Percentiles rank a stretch among this genome's conserved stretches.
Evolutionary conservation across 2,113 vertebrate genomes (phyloP).

Genomic region (Nothoprocta pentlandii): DNA sequence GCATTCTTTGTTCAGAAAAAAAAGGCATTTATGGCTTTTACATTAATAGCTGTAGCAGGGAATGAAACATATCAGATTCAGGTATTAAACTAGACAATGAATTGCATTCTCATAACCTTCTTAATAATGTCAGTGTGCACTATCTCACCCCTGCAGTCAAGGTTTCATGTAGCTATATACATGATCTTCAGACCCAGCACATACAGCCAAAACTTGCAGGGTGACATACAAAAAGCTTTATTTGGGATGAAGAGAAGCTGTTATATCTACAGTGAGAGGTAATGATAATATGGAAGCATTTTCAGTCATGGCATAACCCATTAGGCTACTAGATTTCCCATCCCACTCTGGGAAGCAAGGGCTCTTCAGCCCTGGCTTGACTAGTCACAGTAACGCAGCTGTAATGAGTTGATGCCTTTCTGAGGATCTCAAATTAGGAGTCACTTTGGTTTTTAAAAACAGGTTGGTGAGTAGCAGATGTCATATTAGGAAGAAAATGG

Average conservation of each 20-base stretch:
- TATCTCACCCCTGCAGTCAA: conserved; percentile 9
- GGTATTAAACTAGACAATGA: conserved; percentile 64
- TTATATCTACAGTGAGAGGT: background rate
- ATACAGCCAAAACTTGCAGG: background rate
- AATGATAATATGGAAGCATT: background rate
- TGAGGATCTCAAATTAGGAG: conserved; percentile 43
- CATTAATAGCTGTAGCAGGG: conserved; percentile 51
- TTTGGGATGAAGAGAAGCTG: conserved; percentile 49
- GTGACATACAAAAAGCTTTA: background rate
- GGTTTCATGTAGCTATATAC: conserved; percentile 36
- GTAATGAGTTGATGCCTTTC: conserved; percentile 45
- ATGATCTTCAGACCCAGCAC: conserved; percentile 41
- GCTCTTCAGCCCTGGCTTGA: background rate
- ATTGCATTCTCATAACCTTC: conserved; percentile 53
- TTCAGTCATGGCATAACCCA: background rate
- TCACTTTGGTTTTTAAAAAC: conserved; percentile 33
- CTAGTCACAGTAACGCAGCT: background rate
- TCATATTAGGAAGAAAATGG: conserved; percentile 64
- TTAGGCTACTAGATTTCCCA: background rate
- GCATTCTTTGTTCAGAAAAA: conserved; percentile 56
- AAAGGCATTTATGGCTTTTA: conserved; percentile 56
- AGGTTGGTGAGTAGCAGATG: conserved; percentile 61
- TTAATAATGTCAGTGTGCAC: background rate
- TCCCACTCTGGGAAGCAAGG: background rate
- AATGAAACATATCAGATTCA: conserved; percentile 75